These are phyloP conservation scores for Pterois miles DNA, from an alignment of 2,797 vertebrate genomes.

Conservation along the genomic window DNA sequence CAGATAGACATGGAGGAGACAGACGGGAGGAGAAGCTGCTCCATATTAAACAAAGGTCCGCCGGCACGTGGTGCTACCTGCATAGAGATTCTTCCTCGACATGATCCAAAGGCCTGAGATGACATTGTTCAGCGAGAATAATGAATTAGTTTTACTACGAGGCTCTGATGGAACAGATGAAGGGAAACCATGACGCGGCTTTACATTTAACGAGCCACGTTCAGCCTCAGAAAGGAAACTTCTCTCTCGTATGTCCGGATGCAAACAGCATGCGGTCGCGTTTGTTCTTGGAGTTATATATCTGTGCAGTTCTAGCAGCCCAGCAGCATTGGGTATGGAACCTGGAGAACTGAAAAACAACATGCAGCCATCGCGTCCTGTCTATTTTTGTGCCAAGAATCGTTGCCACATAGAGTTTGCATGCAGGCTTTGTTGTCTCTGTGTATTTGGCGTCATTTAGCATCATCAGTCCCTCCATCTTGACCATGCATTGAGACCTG, in stretches of 20 bases:
- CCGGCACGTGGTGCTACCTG: slow-evolving; percentile 6
- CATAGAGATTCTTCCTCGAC: neutral
- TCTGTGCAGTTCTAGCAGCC: neutral
- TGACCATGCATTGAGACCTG: no score
- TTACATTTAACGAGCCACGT: slow-evolving; percentile 6
- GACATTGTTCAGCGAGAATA: slow-evolving; percentile 52
- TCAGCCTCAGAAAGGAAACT: neutral
- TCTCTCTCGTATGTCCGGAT: neutral
- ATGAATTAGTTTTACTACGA: slow-evolving; percentile 34
- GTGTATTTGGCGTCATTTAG: neutral
- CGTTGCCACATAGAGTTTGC: neutral
- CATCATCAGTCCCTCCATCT: no score
- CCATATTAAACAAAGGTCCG: slow-evolving; percentile 49
- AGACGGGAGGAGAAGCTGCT: slow-evolving; percentile 28
- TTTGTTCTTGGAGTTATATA: neutral
- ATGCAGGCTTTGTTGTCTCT: neutral
- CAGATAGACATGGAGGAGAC: slow-evolving; percentile 44
- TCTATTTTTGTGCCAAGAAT: neutral
- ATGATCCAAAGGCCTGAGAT: slow-evolving; percentile 22
- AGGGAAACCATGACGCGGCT: slow-evolving; percentile 24
- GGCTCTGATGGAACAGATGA: slow-evolving; percentile 39
- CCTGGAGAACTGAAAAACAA: neutral
- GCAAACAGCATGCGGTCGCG: neutral
- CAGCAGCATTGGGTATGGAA: neutral
- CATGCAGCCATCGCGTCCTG: neutral